A percentile compares a stretch with the other conserved stretches of the same genome.
phyloP scores from a whole-genome alignment of 1,140 invertebrate species.

The Halictus rubicundus region DNA sequence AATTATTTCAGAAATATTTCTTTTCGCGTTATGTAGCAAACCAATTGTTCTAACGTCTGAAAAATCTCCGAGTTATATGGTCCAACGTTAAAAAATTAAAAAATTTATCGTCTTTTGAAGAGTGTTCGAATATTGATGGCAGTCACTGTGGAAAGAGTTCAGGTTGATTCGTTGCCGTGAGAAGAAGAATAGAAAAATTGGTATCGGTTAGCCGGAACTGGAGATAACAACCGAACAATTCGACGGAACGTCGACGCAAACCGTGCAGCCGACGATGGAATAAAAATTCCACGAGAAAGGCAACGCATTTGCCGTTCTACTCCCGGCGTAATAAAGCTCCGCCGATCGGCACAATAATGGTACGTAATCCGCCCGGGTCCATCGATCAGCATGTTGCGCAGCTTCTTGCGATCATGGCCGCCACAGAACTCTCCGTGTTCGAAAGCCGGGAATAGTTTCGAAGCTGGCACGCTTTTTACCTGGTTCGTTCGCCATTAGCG shows the following conservation, averaged over 20 bases:
- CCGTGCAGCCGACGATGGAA: not conserved
- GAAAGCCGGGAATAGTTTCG: constrained; percentile 1
- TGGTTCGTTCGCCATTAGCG: not conserved
- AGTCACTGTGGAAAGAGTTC: too few relatives aligned
- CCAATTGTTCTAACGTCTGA: too few relatives aligned
- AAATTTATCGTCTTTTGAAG: too few relatives aligned
- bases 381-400: not conserved
- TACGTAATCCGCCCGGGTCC: not conserved
- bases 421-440: not conserved
- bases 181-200: too few relatives aligned
- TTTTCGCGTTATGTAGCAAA: too few relatives aligned
- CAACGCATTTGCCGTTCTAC: not conserved
- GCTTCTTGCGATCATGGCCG: not conserved
- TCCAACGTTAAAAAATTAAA: too few relatives aligned
- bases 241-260: not conserved
- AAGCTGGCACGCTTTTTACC: not conserved
- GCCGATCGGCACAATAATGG: not conserved
- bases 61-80: too few relatives aligned
- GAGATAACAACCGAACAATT: too few relatives aligned
- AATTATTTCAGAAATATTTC: too few relatives aligned
- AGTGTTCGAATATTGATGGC: too few relatives aligned
- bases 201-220: too few relatives aligned
- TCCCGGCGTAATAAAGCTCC: not conserved
- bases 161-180: too few relatives aligned
- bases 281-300: not conserved